phyloP scores from a whole-genome alignment of 1,140 invertebrate species.

The Paramacrobiotus metropolitanus region DNA sequence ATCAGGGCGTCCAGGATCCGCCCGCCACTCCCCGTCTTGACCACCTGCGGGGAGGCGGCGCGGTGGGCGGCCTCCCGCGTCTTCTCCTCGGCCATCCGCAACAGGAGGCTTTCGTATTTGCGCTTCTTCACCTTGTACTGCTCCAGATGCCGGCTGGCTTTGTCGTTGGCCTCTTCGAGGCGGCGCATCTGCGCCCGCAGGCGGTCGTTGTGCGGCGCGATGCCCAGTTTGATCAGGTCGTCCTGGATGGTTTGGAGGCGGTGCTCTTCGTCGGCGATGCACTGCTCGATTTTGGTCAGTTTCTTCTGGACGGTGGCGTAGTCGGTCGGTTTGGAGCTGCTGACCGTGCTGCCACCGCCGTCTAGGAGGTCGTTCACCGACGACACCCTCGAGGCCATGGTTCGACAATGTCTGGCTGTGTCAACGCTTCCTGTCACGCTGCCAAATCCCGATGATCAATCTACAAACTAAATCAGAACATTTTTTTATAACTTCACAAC shows the following conservation, averaged over 20 bases:
- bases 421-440: no score
- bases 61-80: not conserved
- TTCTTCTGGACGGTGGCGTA: not conserved
- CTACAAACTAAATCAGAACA: no score
- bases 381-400: not conserved
- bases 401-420: no score
- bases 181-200: not conserved
- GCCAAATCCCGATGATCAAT: no score
- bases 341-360: not conserved
- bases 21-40: not conserved
- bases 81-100: not conserved
- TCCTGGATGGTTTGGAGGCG: not conserved
- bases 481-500: no score
- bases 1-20: not conserved
- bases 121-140: not conserved
- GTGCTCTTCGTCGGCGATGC: not conserved
- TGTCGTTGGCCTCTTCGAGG: not conserved
- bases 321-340: not conserved
- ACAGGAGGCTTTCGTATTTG: not conserved
- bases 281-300: not conserved
- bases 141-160: not conserved
- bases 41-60: not conserved
- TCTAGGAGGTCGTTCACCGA: not conserved
- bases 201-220: not conserved
- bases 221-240: not conserved